phyloP scores from a whole-genome alignment of 2,888 invertebrate genomes.

The Plemyria rubiginata region DNA sequence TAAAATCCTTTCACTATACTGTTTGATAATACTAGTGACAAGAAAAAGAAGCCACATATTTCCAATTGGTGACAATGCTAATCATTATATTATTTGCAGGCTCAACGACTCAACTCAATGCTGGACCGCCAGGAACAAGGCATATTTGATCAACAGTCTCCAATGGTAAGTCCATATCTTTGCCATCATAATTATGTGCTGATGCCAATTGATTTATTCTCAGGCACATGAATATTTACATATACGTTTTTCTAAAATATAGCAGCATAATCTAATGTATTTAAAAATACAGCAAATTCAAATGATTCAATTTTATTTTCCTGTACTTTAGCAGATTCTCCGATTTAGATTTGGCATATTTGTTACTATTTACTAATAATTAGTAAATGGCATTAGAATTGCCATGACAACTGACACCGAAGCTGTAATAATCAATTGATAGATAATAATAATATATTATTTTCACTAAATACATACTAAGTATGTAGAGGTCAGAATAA shows the following conservation, averaged over 20 bases:
- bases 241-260: slow-evolving; percentile 19
- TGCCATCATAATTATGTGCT: slow-evolving; percentile 37
- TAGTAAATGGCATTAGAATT: neutral
- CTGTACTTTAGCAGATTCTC: slow-evolving; percentile 6
- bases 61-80: neutral
- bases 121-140: slow-evolving; percentile 89
- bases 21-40: too few relatives aligned
- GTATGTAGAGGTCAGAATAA: slow-evolving; percentile 25
- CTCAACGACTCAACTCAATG: slow-evolving; percentile 86
- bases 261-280: slow-evolving; percentile 8
- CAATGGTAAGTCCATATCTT: slow-evolving; percentile 71
- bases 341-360: slow-evolving; percentile 12
- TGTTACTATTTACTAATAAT: neutral
- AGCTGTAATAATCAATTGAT: slow-evolving; percentile 3
- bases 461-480: slow-evolving; percentile 1
- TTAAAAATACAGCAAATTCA: neutral
- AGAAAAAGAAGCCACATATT: neutral
- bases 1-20: too few relatives aligned
- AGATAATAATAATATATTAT: too few relatives aligned
- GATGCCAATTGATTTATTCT: slow-evolving; percentile 20
- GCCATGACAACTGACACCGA: slow-evolving; percentile 9
- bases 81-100: slow-evolving; percentile 58
- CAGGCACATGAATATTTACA: slow-evolving; percentile 26
- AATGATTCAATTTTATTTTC: slow-evolving; percentile 2
- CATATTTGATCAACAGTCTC: slow-evolving; percentile 80